phyloP scores from a whole-genome alignment of 2,797 vertebrate species.

The Peromyscus eremicus region DNA sequence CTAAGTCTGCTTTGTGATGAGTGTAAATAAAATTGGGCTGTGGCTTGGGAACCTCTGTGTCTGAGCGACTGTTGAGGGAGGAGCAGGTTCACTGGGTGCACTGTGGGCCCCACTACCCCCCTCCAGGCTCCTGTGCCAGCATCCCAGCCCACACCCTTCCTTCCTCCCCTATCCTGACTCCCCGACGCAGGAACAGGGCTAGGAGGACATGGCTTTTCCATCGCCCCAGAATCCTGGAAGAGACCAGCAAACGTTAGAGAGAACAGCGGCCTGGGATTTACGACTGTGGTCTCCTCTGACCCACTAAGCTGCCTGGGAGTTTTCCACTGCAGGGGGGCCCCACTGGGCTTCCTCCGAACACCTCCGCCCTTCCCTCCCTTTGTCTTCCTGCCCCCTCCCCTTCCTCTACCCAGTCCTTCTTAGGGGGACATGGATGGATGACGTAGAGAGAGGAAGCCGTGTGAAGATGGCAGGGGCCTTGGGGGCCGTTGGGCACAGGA shows the following conservation, averaged over 20 bases:
- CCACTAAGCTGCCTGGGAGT: conserved; percentile 75
- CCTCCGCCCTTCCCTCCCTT: conserved; percentile 71
- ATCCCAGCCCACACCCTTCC: conserved; percentile 64
- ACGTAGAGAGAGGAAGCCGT: not conserved
- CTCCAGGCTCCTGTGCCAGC: not conserved
- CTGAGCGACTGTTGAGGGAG: not conserved
- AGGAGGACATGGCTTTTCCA: not conserved
- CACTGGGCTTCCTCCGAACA: conserved; percentile 64
- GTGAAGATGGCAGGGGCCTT: not conserved
- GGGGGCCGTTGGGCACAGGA: not conserved
- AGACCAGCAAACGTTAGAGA: not conserved
- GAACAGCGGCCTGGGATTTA: conserved; percentile 16
- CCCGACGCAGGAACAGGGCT: not conserved
- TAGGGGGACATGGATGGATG: not conserved
- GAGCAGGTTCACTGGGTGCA: not conserved
- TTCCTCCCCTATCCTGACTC: conserved; percentile 12
- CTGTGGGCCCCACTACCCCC: not conserved
- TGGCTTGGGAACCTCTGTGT: conserved; percentile 48
- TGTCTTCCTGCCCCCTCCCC: conserved; percentile 57
- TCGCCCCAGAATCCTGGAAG: not conserved
- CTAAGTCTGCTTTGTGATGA: conserved; percentile 58
- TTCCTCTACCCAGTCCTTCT: conserved; percentile 7
- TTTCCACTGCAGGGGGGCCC: conserved; percentile 71
- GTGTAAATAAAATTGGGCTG: conserved; percentile 79
- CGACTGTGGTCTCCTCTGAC: conserved; percentile 68